Conservation (phyloP, 2,797 vertebrate genomes). For the Hypotaenidia philippensis region DNA sequence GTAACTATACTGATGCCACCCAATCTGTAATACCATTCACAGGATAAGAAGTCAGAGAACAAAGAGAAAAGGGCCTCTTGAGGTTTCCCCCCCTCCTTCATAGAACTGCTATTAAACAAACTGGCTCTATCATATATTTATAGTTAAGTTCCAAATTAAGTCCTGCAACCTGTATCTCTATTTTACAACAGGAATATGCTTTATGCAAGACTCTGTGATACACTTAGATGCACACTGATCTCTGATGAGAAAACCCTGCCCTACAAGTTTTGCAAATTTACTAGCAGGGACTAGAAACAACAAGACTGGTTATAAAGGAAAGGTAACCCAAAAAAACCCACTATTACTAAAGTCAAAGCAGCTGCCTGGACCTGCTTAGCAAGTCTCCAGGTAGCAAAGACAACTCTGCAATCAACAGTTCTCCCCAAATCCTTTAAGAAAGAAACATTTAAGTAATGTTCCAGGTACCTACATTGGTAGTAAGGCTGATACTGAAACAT, state of each 20-base stretch:
- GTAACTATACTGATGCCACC: background rate
- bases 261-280: background rate
- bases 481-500: background rate
- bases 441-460: background rate
- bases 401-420: background rate
- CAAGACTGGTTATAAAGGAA: background rate
- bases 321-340: rapidly evolving
- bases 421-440: background rate
- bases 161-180: background rate
- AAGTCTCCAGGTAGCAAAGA: background rate
- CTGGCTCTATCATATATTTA: background rate
- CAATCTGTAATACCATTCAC: background rate
- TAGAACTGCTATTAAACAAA: background rate
- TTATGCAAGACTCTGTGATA: background rate
- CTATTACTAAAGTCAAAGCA: background rate
- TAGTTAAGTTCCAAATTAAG: background rate
- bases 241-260: background rate
- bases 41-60: rapidly evolving
- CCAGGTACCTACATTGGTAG: background rate
- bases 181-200: background rate
- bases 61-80: background rate
- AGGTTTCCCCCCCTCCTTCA: background rate
- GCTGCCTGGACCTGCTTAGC: background rate
- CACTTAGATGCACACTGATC: background rate
- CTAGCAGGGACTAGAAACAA: background rate